Evolutionary conservation across 2,888 invertebrate species (phyloP).

Genomic region (Ligdia adustata): DNA sequence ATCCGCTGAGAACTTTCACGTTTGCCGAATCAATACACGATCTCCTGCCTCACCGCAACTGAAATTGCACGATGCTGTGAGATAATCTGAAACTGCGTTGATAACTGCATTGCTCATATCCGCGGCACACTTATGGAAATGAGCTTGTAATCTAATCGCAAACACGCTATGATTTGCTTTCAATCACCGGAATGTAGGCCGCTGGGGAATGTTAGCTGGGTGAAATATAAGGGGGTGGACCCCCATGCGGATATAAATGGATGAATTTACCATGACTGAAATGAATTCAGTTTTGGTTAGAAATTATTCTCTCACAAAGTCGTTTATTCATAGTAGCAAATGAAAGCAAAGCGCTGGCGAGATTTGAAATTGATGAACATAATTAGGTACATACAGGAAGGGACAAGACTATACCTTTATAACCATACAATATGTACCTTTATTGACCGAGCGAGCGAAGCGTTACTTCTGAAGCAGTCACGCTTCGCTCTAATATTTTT

Average conservation of each 20-base stretch:
- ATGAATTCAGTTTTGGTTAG: not conserved
- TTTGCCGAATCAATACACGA: constrained; percentile 15
- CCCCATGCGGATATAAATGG: constrained; percentile 1
- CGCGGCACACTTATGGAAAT: constrained; percentile 54
- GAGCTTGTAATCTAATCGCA: constrained; percentile 56
- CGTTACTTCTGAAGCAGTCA: too few species aligned
- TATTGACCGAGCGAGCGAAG: too few species aligned
- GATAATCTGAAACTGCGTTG: constrained; percentile 29
- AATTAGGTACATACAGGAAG: too few species aligned
- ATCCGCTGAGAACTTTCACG: constrained; percentile 3
- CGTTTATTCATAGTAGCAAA: not conserved
- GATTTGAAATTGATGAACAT: not conserved
- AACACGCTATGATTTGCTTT: constrained; percentile 54
- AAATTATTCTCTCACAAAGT: not conserved
- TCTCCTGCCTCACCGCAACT: constrained; percentile 25
- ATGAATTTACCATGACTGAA: not conserved
- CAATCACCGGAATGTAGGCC: constrained; percentile 48
- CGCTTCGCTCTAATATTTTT: too few species aligned
- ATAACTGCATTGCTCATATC: constrained; percentile 44
- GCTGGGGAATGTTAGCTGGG: constrained; percentile 15
- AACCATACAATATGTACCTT: too few species aligned
- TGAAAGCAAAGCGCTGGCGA: not conserved
- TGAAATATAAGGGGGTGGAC: not conserved
- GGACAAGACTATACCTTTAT: too few species aligned
- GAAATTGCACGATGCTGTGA: constrained; percentile 26